Evolutionary conservation across 35 echinoderm and acorn worm genomes (phyloP).

Genomic region (Heliocidaris erythrogramma): DNA sequence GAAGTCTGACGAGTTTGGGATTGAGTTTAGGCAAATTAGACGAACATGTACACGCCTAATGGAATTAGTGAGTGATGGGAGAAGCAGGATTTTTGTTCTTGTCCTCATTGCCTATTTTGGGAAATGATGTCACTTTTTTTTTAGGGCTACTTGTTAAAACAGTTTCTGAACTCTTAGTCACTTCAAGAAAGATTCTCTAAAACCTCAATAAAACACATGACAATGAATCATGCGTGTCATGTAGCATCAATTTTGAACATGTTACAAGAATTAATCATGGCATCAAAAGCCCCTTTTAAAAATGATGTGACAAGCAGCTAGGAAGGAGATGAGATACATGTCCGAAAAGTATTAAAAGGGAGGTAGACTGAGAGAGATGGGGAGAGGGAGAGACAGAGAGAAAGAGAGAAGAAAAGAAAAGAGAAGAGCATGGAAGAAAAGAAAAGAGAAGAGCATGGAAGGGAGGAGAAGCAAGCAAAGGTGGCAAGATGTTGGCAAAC

Average conservation of each 20-base stretch:
- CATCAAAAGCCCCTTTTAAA: background rate
- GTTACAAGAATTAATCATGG: background rate
- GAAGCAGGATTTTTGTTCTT: background rate
- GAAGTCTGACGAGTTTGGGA: slow-evolving; percentile 1
- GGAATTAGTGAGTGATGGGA: background rate
- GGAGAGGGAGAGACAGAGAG: no score
- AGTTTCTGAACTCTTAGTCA: background rate
- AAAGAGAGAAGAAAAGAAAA: no score
- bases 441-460: background rate
- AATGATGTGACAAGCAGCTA: no score
- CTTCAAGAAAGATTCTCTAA: background rate
- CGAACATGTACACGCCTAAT: background rate
- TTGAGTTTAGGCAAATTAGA: background rate
- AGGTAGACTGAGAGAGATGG: no score
- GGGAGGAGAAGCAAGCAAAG: background rate
- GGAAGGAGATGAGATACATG: no score
- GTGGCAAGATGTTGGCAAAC: no score
- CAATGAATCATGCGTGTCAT: background rate
- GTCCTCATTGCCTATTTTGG: background rate
- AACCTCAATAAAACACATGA: background rate
- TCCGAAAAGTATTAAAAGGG: no score
- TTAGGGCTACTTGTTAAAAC: background rate
- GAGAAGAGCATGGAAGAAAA: no score
- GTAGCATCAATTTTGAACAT: no score
- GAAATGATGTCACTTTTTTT: background rate